Evolutionary conservation across 2,113 vertebrate genomes (phyloP).

Genomic region (Merops nubicus): DNA sequence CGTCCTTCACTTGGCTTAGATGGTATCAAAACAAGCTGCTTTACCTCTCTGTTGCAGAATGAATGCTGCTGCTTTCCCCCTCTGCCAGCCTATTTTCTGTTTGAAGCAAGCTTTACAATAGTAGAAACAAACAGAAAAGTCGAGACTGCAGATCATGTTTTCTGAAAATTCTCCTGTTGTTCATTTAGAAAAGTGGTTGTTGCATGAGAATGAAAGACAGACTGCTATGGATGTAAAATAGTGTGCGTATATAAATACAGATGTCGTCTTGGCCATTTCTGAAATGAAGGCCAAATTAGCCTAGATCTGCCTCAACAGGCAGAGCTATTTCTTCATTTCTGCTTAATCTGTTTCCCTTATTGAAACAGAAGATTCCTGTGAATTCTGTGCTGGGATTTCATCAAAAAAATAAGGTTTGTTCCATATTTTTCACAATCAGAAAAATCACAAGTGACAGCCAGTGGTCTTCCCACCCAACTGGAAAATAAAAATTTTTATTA

Average conservation of each 20-base stretch:
- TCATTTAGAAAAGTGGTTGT: constrained; percentile 24
- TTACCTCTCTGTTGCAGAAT: background rate
- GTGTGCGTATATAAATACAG: constrained; percentile 14
- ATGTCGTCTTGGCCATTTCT: constrained; percentile 36
- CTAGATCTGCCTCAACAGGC: background rate
- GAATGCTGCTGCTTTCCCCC: background rate
- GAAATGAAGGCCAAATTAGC: constrained; percentile 22
- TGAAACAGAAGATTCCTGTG: background rate
- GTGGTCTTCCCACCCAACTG: background rate
- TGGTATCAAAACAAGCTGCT: background rate
- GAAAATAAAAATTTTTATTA: background rate
- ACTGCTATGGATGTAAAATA: background rate
- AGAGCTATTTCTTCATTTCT: background rate
- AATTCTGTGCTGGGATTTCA: background rate
- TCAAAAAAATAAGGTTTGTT: background rate
- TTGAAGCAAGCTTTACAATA: background rate
- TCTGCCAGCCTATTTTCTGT: background rate
- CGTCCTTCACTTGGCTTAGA: background rate
- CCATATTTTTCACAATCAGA: background rate
- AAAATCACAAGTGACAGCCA: background rate
- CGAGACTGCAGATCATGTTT: background rate
- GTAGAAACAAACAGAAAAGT: background rate
- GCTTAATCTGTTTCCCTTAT: background rate
- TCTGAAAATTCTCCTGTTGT: constrained; percentile 12
- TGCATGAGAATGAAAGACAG: background rate